A percentile compares a stretch with the other conserved stretches of the same genome.
Conservation (phyloP, 2,113 vertebrate genomes). For the Phocoena sinus region DNA sequence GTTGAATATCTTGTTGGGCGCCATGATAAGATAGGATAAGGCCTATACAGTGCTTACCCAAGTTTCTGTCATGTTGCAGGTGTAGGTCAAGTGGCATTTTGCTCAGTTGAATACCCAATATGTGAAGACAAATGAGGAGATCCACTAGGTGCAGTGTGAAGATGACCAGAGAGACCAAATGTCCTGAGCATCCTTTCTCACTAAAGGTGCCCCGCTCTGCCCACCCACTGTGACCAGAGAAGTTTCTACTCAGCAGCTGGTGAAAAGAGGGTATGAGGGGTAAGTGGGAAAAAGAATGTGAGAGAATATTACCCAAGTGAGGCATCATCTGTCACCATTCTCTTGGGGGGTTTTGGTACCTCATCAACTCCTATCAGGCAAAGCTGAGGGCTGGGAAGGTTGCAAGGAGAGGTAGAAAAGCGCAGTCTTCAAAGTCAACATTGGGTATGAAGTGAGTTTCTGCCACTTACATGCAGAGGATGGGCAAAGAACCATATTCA, state of each 20-base stretch:
- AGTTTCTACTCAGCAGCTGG: neutral
- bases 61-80: neutral
- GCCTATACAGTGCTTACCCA: neutral
- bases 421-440: neutral
- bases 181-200: neutral
- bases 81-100: neutral
- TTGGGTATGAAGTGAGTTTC: neutral
- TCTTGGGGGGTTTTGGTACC: neutral
- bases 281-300: neutral
- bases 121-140: neutral
- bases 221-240: neutral
- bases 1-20: neutral
- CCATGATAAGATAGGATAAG: neutral
- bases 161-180: neutral
- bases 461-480: neutral
- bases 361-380: neutral
- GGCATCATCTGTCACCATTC: neutral
- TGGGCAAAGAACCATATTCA: neutral
- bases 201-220: accelerated
- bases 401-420: neutral
- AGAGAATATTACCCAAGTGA: too few relatives aligned
- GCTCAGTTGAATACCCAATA: neutral
- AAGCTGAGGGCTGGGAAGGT: neutral
- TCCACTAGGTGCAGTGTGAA: neutral
- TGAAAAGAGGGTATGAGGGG: neutral